Evolutionary conservation across 2,888 invertebrate species (phyloP).

Genomic region (Agrotis clavis): DNA sequence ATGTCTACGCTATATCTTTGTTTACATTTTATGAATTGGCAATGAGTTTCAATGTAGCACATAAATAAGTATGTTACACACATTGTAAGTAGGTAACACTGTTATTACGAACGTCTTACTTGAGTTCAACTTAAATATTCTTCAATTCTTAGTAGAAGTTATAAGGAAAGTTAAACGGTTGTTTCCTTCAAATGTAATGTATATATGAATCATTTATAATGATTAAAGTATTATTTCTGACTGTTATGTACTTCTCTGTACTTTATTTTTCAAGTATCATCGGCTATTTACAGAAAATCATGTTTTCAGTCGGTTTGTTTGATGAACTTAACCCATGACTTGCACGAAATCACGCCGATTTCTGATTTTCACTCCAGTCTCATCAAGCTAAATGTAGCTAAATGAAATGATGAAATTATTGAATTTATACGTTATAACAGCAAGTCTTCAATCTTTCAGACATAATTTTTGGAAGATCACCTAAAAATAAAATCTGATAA

Average conservation of each 20-base stretch:
- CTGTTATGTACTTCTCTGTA: not conserved
- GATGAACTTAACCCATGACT: not conserved
- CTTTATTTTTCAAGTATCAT: not conserved
- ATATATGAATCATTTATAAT: not conserved
- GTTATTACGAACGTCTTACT: not conserved
- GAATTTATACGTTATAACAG: too few relatives aligned
- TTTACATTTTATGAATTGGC: too few relatives aligned
- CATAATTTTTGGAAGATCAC: not conserved
- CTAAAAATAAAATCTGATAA: not conserved
- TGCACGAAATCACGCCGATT: not conserved
- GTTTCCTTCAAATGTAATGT: conserved; percentile 12
- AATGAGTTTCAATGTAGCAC: not conserved
- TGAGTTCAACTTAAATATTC: conserved; percentile 17
- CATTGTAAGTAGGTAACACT: not conserved
- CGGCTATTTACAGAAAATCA: not conserved
- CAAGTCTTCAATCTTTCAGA: too few relatives aligned
- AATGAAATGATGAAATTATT: too few relatives aligned
- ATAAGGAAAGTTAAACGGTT: conserved; percentile 26
- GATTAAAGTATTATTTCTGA: not conserved
- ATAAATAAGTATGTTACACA: too few relatives aligned
- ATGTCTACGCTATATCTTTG: too few relatives aligned
- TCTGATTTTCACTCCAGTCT: not conserved
- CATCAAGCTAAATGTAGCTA: too few relatives aligned
- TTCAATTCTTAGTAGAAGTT: conserved; percentile 24
- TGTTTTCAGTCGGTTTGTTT: not conserved